phyloP scores from a whole-genome alignment of 2,113 vertebrate species.

The Trichomycterus rosablanca region DNA sequence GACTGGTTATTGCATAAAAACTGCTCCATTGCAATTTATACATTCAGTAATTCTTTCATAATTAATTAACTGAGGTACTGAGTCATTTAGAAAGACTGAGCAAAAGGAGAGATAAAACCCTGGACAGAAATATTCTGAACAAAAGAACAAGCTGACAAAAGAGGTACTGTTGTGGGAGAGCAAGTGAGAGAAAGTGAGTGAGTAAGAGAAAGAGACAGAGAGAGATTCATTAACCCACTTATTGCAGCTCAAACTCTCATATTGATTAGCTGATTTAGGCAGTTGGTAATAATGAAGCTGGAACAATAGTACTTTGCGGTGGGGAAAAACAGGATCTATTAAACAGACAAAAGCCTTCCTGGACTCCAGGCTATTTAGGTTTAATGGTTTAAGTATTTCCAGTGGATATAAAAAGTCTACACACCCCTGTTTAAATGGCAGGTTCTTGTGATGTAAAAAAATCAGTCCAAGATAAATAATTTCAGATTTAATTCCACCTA shows the following conservation, averaged over 20 bases:
- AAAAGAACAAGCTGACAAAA: neutral
- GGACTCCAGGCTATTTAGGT: slow-evolving; percentile 4
- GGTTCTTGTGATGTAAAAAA: too few species aligned
- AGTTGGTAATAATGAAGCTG: slow-evolving; percentile 27
- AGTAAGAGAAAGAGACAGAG: neutral
- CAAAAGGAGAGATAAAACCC: too few species aligned
- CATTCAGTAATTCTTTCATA: too few species aligned
- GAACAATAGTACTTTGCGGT: too few species aligned
- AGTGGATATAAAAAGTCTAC: too few species aligned
- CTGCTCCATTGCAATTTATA: too few species aligned
- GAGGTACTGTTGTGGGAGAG: neutral
- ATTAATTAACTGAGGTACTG: too few species aligned
- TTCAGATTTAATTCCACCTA: too few species aligned
- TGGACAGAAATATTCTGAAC: neutral
- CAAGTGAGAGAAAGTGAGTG: neutral
- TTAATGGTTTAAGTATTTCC: slow-evolving; percentile 15
- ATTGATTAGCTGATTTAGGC: slow-evolving; percentile 37
- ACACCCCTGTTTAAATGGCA: neutral
- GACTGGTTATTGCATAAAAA: too few species aligned
- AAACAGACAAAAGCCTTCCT: slow-evolving; percentile 10
- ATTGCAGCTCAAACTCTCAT: slow-evolving; percentile 21
- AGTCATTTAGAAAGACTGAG: too few species aligned
- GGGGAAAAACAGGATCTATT: slow-evolving; percentile 9
- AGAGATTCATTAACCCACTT: slow-evolving; percentile 31
- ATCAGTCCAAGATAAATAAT: too few species aligned